Percentiles rank a stretch among this genome's conserved stretches.
Conservation (phyloP, 2,113 vertebrate species). For the Etia nguti region DNA sequence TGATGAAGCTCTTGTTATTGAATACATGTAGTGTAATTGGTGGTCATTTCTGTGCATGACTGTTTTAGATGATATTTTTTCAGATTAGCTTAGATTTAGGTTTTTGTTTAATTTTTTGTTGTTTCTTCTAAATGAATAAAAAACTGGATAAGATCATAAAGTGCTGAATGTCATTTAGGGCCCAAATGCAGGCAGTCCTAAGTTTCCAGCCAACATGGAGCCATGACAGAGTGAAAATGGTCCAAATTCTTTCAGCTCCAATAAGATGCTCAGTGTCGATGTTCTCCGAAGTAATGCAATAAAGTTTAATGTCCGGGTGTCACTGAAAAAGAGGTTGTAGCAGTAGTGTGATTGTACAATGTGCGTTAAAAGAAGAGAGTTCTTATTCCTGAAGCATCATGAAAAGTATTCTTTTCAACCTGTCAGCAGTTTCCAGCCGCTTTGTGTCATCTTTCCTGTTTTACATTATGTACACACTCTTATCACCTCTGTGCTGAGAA, state of each 20-base stretch:
- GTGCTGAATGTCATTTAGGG: not conserved
- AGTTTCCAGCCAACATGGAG: no score
- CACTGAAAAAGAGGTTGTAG: fast-evolving
- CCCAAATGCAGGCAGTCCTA: fast-evolving
- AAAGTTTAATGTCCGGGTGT: not conserved
- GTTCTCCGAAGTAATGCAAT: not conserved
- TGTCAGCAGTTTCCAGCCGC: not conserved
- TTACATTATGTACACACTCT: fast-evolving
- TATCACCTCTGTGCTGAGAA: not conserved
- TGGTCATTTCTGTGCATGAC: not conserved
- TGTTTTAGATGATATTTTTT: not conserved
- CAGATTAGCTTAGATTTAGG: not conserved
- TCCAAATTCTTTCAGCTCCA: not conserved
- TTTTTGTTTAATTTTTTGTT: not conserved
- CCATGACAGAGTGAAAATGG: not conserved
- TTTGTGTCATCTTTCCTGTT: not conserved
- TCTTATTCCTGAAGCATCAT: not conserved
- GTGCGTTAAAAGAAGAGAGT: not conserved
- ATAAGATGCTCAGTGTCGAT: not conserved
- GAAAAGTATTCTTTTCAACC: not conserved
- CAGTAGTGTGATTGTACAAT: not conserved
- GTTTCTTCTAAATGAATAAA: not conserved
- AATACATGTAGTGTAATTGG: not conserved
- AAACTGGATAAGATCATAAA: not conserved
- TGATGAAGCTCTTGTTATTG: not conserved